Percentiles rank a stretch among this genome's conserved stretches.
Evolutionary conservation across 2,113 vertebrate species (phyloP).

Genomic region (Prinia subflava): DNA sequence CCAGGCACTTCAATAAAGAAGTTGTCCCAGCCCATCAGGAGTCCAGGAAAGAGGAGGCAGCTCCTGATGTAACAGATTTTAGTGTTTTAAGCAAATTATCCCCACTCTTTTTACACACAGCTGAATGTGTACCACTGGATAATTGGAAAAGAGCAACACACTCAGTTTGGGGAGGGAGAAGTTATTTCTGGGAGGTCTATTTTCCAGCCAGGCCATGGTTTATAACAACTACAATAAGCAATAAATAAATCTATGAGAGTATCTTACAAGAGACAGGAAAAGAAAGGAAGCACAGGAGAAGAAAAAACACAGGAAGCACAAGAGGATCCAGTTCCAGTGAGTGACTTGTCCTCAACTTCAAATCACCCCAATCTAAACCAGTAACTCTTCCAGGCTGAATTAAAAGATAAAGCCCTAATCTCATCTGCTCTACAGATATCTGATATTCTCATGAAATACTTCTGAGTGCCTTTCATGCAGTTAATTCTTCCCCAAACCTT

Average conservation of each 20-base stretch:
- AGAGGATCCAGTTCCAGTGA: not conserved
- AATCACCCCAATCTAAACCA: not conserved
- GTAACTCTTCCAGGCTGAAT: not conserved
- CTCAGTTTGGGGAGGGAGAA: not conserved
- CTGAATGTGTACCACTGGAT: accelerated
- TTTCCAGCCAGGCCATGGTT: not conserved
- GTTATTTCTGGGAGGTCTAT: not conserved
- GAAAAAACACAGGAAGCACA: not conserved
- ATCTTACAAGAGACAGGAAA: not conserved
- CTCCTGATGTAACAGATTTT: not conserved
- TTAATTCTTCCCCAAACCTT: not conserved
- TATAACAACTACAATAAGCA: not conserved
- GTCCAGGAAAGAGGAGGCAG: not conserved
- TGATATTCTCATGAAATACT: not conserved
- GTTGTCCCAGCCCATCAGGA: not conserved
- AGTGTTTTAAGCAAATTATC: not conserved
- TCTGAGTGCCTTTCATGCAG: not conserved
- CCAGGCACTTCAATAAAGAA: not conserved
- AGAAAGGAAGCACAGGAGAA: not conserved
- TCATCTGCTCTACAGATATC: not conserved
- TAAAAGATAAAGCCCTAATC: not conserved
- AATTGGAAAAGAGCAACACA: not conserved
- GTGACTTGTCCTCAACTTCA: not conserved
- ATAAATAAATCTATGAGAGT: not conserved
- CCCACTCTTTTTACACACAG: not conserved